These are phyloP conservation scores for Myotis daubentonii DNA, from an alignment of 2,797 vertebrate species.

Conservation along the genomic window DNA sequence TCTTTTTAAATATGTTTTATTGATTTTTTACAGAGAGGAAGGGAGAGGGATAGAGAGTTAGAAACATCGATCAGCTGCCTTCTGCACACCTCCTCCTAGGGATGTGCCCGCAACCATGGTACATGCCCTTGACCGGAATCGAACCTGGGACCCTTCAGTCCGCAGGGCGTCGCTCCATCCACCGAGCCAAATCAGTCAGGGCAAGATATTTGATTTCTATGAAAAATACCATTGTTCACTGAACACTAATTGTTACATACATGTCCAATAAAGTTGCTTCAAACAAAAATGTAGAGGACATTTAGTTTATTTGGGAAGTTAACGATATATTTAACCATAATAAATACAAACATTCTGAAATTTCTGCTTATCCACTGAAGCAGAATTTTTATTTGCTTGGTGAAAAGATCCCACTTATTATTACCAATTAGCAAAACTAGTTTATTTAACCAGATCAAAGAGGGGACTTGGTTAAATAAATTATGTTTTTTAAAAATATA, in stretches of 20 bases:
- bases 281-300: not conserved
- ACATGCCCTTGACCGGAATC: too few relatives aligned
- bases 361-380: not conserved
- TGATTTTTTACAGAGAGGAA: too few relatives aligned
- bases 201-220: not conserved
- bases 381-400: constrained; percentile 30
- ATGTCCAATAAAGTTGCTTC: not conserved
- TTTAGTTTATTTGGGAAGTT: not conserved
- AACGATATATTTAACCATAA: not conserved
- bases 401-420: not conserved
- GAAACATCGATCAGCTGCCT: too few relatives aligned
- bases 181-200: too few relatives aligned
- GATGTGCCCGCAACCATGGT: too few relatives aligned
- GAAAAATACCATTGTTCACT: not conserved
- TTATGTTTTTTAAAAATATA: not conserved
- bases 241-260: not conserved
- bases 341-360: not conserved
- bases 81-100: too few relatives aligned
- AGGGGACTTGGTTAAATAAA: not conserved
- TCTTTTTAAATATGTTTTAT: too few relatives aligned
- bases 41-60: too few relatives aligned
- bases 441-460: not conserved
- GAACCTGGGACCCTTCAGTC: too few relatives aligned
- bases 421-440: constrained; percentile 5
- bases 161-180: too few relatives aligned